phyloP scores from a whole-genome alignment of 2,888 invertebrate genomes.

The Junonia oenone region DNA sequence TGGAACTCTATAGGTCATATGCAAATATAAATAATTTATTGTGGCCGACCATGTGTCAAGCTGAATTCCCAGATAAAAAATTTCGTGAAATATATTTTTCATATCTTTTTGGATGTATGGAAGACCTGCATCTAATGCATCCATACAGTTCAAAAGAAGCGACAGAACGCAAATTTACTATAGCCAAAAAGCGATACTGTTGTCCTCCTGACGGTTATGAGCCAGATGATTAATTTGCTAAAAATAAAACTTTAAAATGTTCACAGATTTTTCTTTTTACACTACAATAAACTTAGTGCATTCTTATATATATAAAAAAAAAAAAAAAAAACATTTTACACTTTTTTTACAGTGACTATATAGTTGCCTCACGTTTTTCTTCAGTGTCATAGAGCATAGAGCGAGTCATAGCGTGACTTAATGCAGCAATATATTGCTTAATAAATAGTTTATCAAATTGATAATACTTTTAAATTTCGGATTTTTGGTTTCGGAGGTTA shows the following conservation, averaged over 20 bases:
- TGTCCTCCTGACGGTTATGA: constrained; percentile 49
- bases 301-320: too few relatives aligned
- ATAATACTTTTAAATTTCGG: too few relatives aligned
- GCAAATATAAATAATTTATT: constrained; percentile 53
- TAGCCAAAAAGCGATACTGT: constrained; percentile 44
- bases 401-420: too few relatives aligned
- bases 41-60: constrained; percentile 65
- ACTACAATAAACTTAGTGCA: too few relatives aligned
- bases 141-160: constrained; percentile 50
- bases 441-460: too few relatives aligned
- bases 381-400: too few relatives aligned
- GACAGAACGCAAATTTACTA: constrained; percentile 36
- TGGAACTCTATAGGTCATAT: constrained; percentile 47
- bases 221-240: constrained; percentile 25
- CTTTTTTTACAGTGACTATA: too few relatives aligned
- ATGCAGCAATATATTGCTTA: too few relatives aligned
- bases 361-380: too few relatives aligned
- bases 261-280: too few relatives aligned
- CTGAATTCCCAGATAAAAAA: constrained; percentile 60
- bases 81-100: constrained; percentile 67
- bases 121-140: constrained; percentile 53
- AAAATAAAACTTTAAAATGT: background rate
- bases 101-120: constrained; percentile 46
- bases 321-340: too few relatives aligned
- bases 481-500: too few relatives aligned